Evolutionary conservation across 2,113 vertebrate genomes (phyloP).

Genomic region (Dipodomys stephensi): DNA sequence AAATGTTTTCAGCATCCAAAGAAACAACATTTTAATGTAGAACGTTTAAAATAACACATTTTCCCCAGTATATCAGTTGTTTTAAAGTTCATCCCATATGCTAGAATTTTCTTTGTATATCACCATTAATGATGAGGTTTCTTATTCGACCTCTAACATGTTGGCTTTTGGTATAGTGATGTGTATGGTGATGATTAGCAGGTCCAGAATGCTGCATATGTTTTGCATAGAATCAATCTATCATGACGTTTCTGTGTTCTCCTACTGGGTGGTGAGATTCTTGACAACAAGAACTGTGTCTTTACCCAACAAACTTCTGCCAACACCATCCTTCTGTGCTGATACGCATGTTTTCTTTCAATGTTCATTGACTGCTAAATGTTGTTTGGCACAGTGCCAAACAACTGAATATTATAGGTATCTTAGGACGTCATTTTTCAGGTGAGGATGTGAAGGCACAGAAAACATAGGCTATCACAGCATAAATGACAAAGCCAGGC

Average conservation of each 20-base stretch:
- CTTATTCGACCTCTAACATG: neutral
- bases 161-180: neutral
- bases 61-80: neutral
- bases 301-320: neutral
- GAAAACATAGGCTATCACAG: neutral
- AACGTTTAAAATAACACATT: slow-evolving; percentile 58
- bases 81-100: slow-evolving; percentile 14
- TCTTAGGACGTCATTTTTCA: neutral
- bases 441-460: neutral
- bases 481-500: neutral
- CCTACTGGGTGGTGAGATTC: neutral
- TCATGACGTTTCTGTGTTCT: neutral
- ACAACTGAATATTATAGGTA: neutral
- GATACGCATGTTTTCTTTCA: neutral
- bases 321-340: neutral
- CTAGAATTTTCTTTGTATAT: slow-evolving; percentile 2
- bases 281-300: neutral
- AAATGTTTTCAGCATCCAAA: slow-evolving; percentile 62
- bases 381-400: neutral
- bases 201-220: neutral
- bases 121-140: neutral
- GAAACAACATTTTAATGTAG: slow-evolving; percentile 34
- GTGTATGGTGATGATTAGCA: too few relatives aligned
- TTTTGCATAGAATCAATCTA: neutral
- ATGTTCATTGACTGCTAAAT: neutral